These are phyloP conservation scores for Neodontobutis hainanensis DNA, from an alignment of 2,113 vertebrate genomes.

Conservation along the genomic window DNA sequence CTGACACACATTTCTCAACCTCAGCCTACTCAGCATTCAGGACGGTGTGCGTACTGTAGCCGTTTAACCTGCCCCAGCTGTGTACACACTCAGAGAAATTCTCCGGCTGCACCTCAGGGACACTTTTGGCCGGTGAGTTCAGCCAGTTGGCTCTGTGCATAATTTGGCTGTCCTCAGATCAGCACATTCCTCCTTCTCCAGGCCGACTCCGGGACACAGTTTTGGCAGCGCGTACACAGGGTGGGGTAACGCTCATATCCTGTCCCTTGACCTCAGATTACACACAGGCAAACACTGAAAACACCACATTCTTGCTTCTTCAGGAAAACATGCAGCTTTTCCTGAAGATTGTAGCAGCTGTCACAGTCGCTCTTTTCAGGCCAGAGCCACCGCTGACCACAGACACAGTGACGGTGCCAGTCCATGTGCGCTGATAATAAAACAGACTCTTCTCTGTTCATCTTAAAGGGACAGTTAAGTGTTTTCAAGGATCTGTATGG, in stretches of 20 bases:
- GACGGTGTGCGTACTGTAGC: constrained; percentile 39
- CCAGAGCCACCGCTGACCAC: constrained; percentile 39
- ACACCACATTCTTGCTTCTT: constrained; percentile 62
- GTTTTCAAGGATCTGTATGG: not conserved
- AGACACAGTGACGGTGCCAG: constrained; percentile 63
- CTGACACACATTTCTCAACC: constrained; percentile 66
- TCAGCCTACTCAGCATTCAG: constrained; percentile 39
- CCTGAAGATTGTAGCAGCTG: constrained; percentile 62
- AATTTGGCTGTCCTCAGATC: constrained; percentile 76
- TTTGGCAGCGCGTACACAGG: constrained; percentile 64
- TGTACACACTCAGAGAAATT: constrained; percentile 41
- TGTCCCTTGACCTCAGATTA: constrained; percentile 70
- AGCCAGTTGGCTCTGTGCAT: constrained; percentile 43
- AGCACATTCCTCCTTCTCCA: constrained; percentile 78
- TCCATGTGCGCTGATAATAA: constrained; percentile 61
- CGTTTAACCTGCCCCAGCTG: constrained; percentile 70
- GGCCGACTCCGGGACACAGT: constrained; percentile 67
- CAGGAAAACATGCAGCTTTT: constrained; percentile 57
- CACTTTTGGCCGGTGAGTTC: constrained; percentile 47
- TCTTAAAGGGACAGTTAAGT: constrained; percentile 12
- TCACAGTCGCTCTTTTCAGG: constrained; percentile 49
- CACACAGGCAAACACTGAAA: constrained; percentile 37
- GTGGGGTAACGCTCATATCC: constrained; percentile 77
- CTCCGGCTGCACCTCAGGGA: constrained; percentile 46
- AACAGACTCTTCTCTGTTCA: constrained; percentile 72